A percentile compares a stretch with the other conserved stretches of the same genome.
Evolutionary conservation across 2,797 vertebrate genomes (phyloP).

Genomic region (Crocodylus rhombifer): DNA sequence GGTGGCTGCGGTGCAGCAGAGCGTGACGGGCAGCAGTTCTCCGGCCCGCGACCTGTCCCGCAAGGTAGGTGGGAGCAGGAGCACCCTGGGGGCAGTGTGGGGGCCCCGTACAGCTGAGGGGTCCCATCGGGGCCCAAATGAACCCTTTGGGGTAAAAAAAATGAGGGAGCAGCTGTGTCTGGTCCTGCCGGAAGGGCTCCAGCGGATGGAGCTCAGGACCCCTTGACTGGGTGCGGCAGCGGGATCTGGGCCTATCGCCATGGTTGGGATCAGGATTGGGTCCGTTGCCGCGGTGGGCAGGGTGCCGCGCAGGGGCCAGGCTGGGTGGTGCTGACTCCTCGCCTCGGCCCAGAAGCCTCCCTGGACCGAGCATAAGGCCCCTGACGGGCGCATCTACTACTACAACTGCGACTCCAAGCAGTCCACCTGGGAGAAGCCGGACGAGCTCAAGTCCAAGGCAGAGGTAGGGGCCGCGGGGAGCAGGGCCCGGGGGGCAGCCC

Average conservation of each 20-base stretch:
- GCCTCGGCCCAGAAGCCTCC: slow-evolving; percentile 69
- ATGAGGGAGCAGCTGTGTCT: too few relatives aligned
- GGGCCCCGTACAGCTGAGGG: too few relatives aligned
- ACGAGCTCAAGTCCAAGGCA: slow-evolving; percentile 79
- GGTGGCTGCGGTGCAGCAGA: not conserved
- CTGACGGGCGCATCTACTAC: slow-evolving; percentile 81
- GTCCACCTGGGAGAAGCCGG: slow-evolving; percentile 83
- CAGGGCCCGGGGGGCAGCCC: not conserved
- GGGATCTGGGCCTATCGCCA: too few relatives aligned
- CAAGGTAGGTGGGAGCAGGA: not conserved
- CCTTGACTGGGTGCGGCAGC: too few relatives aligned
- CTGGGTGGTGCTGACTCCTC: not conserved
- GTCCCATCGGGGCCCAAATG: too few relatives aligned
- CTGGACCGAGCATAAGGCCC: slow-evolving; percentile 81
- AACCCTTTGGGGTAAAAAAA: too few relatives aligned
- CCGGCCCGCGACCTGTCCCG: not conserved
- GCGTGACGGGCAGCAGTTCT: not conserved
- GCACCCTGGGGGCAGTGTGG: too few relatives aligned
- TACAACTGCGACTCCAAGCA: slow-evolving; percentile 81
- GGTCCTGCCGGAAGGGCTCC: too few relatives aligned
- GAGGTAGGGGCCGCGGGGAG: slow-evolving; percentile 61
- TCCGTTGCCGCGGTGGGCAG: not conserved
- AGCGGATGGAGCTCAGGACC: too few relatives aligned
- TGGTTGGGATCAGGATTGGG: not conserved
- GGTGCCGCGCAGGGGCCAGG: not conserved